Evolutionary conservation across 2,797 vertebrate species (phyloP).

Genomic region (Falco novaeseelandiae): DNA sequence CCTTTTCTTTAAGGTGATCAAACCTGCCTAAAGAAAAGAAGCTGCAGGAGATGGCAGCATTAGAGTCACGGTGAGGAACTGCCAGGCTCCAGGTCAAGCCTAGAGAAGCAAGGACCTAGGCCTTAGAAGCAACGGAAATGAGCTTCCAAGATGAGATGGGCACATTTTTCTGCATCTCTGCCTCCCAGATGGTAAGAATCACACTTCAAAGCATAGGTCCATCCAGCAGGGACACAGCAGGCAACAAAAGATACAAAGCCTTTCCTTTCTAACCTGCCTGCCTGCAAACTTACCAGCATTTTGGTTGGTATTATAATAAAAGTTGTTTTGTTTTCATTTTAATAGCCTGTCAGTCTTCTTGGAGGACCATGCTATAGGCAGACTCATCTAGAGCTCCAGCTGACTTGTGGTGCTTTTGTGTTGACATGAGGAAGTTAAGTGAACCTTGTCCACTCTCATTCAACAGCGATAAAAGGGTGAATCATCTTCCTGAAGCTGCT

Average conservation of each 20-base stretch:
- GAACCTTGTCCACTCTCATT: conserved; percentile 8
- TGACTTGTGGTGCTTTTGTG: neutral
- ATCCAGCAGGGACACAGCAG: neutral
- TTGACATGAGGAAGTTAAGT: neutral
- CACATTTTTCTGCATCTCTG: neutral
- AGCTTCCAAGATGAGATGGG: neutral
- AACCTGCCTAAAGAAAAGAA: neutral
- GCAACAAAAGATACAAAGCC: neutral
- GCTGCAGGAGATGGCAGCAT: neutral
- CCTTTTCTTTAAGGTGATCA: neutral
- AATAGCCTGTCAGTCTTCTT: neutral
- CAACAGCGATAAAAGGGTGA: neutral
- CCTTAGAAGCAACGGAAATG: neutral
- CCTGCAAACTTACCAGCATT: neutral
- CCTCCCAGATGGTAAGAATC: neutral
- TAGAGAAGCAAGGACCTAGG: neutral
- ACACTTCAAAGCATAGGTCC: neutral
- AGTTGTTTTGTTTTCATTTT: neutral
- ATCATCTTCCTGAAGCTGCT: conserved; percentile 23
- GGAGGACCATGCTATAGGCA: neutral
- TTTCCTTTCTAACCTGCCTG: neutral
- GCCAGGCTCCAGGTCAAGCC: neutral
- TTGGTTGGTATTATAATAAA: neutral
- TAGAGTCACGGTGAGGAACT: neutral
- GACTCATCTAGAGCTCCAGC: neutral